Conservation (phyloP, 2,888 invertebrate genomes). For the Serripes groenlandicus region DNA sequence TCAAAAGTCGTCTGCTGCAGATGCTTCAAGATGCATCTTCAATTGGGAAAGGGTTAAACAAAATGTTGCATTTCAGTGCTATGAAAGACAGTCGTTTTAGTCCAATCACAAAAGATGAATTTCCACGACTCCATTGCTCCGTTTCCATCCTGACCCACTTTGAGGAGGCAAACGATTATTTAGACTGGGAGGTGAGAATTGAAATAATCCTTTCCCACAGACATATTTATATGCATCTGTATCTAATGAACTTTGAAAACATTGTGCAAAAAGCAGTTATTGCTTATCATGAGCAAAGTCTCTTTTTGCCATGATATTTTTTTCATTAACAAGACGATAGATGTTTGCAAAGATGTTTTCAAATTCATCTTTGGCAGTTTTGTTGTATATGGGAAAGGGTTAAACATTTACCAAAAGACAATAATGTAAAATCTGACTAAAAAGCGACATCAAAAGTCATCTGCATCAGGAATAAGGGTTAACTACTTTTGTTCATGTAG, state of each 20-base stretch:
- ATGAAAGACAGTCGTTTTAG: constrained; percentile 98
- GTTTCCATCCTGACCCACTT: constrained; percentile 98
- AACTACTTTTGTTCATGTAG: too few relatives aligned
- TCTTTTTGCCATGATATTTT: neutral
- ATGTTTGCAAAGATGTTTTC: too few relatives aligned
- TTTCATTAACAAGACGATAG: too few relatives aligned
- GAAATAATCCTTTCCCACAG: neutral
- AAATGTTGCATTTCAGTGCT: constrained; percentile 90
- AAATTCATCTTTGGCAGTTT: too few relatives aligned
- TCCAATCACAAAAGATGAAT: constrained; percentile 97
- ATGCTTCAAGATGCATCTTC: too few relatives aligned
- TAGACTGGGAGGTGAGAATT: constrained; percentile 95
- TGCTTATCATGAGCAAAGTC: neutral
- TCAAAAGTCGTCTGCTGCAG: too few relatives aligned
- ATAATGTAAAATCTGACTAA: too few relatives aligned
- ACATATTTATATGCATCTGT: neutral
- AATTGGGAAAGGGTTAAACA: neutral
- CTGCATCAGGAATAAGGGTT: too few relatives aligned
- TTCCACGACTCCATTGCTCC: constrained; percentile 96
- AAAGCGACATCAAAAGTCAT: too few relatives aligned
- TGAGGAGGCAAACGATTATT: constrained; percentile 97
- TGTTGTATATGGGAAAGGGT: too few relatives aligned
- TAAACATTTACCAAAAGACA: too few relatives aligned
- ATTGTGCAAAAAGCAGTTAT: neutral
- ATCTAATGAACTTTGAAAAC: neutral